Evolutionary conservation across 2,113 vertebrate genomes (phyloP), one percentile per base, ranked within the genome.

Genomic region (Leucopsar rothschildi): DNA sequence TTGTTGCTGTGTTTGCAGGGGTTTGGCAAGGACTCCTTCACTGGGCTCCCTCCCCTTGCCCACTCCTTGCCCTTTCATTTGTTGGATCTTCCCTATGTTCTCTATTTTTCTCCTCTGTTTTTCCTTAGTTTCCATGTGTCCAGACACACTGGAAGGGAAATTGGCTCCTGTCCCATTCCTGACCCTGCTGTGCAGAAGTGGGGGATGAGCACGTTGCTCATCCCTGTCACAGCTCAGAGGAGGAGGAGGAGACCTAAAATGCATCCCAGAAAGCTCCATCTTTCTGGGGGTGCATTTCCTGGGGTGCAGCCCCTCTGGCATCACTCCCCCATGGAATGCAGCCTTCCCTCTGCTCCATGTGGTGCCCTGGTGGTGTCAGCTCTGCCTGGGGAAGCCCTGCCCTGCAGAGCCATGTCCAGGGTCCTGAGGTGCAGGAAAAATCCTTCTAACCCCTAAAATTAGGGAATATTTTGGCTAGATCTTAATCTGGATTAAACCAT

Each of bases 51-150:
- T 77, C 31, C n/a, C 25, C 69, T 86, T 94, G 76, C 88, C 93
- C 93, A 92, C 17, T 81, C 52, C 71, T 90, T 88, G 78, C 69
- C 90, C 85, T 92, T 90, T 69, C 37, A 15, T 86, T 86, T 81
- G 12, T n/a, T 6, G 5, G 76, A 64, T 31, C 72, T 49, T 49
- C n/a, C 61, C 66, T 2, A 0, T 3, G 12, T 31, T 64, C 68
- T 88, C 68, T 56, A 3, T 81, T 90, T 88, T 53, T 45, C 65
- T 73, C 52, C 39, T 71, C 72, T 52, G 33, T 6, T 94, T 83
- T 90, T 19, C 59, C 71, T 86, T 63, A 4, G 45, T 82, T 90
- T 95, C 69, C 59, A 53, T 57, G 80, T 82, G 63, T 60, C 73
- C 63, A 50, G 75, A 61, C 79, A 28, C 66, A 9, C 29, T 83